phyloP scores from a whole-genome alignment of 2,797 vertebrate genomes.

The Aulostomus chinensis region DNA sequence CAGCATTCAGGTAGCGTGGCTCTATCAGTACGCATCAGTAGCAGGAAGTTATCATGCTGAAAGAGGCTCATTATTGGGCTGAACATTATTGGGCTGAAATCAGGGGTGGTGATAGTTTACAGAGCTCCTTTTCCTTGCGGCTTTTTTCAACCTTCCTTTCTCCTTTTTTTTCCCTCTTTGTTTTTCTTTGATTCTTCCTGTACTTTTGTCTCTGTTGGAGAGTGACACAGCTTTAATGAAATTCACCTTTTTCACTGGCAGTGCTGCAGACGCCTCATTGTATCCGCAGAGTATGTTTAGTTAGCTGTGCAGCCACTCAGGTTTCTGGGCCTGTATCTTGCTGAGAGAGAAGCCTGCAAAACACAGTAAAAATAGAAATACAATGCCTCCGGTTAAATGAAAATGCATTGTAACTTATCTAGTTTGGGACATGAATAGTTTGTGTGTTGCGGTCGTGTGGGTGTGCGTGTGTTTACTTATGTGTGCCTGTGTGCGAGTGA shows the following conservation, averaged over 20 bases:
- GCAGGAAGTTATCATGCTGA: conserved; percentile 58
- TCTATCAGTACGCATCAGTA: conserved; percentile 64
- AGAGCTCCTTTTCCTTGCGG: conserved; percentile 12
- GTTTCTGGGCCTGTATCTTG: conserved; percentile 32
- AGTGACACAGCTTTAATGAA: conserved; percentile 47
- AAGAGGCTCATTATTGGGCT: conserved; percentile 50
- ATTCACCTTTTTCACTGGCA: conserved; percentile 51
- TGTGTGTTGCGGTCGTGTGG: conserved; percentile 49
- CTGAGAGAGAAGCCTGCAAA: conserved; percentile 11
- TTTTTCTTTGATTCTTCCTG: conserved; percentile 1
- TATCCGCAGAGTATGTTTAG: conserved; percentile 39
- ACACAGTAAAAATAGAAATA: conserved; percentile 1
- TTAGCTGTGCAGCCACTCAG: conserved; percentile 47
- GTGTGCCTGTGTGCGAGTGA: conserved; percentile 50
- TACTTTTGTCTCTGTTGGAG: conserved; percentile 32
- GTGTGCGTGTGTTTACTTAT: conserved; percentile 55
- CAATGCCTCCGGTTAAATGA: conserved; percentile 3
- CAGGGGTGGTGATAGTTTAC: conserved; percentile 55
- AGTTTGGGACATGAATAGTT: conserved; percentile 17
- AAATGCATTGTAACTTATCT: conserved; percentile 12
- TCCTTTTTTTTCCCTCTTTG: conserved; percentile 12
- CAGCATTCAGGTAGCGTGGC: conserved; percentile 63
- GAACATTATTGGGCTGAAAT: conserved; percentile 45
- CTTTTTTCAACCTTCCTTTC: conserved; percentile 10
- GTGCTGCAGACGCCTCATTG: conserved; percentile 14